phyloP scores from a whole-genome alignment of 2,888 invertebrate genomes.

The Hymenopus coronatus region DNA sequence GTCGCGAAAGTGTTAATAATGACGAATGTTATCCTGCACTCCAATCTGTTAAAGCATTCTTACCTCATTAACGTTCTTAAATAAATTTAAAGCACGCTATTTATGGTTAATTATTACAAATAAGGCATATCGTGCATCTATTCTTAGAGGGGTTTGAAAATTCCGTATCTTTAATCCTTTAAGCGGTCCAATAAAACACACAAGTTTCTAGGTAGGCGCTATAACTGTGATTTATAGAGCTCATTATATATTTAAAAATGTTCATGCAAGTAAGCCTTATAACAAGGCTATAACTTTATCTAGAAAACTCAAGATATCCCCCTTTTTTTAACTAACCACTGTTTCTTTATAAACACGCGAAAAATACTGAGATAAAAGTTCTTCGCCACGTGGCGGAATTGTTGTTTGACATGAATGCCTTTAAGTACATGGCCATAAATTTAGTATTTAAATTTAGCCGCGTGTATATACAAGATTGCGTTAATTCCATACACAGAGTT shows the following conservation, averaged over 20 bases:
- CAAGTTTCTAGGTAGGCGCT: not conserved
- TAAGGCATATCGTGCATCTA: too few species aligned
- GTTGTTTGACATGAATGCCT: not conserved
- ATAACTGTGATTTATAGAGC: not conserved
- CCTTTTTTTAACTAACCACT: not conserved
- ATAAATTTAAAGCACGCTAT: too few species aligned
- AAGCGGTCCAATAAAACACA: not conserved
- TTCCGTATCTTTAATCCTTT: not conserved
- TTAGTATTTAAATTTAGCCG: not conserved
- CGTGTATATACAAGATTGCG: not conserved
- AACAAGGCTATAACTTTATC: not conserved
- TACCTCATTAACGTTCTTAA: too few species aligned
- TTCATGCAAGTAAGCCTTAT: not conserved
- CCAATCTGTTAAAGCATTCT: too few species aligned
- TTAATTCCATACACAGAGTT: not conserved
- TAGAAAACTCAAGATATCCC: not conserved
- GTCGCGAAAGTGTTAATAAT: too few species aligned
- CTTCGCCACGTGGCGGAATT: not conserved
- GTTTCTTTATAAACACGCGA: not conserved
- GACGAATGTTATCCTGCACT: too few species aligned
- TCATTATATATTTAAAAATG: not conserved
- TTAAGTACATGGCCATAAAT: not conserved
- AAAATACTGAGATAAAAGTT: not conserved
- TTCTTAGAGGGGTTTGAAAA: too few species aligned
- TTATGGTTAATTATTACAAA: too few species aligned